phyloP scores from a whole-genome alignment of 2,113 vertebrate species.

The Campylomormyrus tamandua region DNA sequence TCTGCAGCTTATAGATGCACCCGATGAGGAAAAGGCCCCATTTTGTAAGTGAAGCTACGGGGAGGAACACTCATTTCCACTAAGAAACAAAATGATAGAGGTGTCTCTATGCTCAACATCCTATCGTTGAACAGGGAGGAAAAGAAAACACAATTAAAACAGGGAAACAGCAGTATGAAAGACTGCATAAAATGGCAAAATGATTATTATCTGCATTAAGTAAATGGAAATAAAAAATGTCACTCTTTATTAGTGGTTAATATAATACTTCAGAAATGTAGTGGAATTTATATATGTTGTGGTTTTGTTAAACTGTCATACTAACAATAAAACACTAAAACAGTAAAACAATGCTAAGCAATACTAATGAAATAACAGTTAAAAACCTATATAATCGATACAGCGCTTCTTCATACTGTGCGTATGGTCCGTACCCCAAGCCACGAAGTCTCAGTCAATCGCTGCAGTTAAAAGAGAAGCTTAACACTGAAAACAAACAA shows the following conservation, averaged over 20 bases:
- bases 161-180: neutral
- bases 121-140: neutral
- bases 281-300: neutral
- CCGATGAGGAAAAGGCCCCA: neutral
- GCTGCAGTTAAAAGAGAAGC: slow-evolving; percentile 36
- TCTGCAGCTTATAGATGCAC: neutral
- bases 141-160: neutral
- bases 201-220: neutral
- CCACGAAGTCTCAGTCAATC: neutral
- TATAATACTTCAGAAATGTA: neutral
- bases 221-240: neutral
- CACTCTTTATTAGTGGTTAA: neutral
- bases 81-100: neutral
- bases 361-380: neutral
- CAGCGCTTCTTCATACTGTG: neutral
- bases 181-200: neutral
- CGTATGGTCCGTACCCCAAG: neutral
- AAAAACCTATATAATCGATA: neutral
- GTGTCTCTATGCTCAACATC: neutral
- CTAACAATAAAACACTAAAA: neutral
- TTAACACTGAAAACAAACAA: slow-evolving; percentile 74
- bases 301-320: neutral
- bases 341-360: neutral
- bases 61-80: neutral
- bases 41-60: neutral